A percentile compares a stretch with the other conserved stretches of the same genome.
Conservation (phyloP, 2,797 vertebrate genomes). For the Miichthys miiuy region DNA sequence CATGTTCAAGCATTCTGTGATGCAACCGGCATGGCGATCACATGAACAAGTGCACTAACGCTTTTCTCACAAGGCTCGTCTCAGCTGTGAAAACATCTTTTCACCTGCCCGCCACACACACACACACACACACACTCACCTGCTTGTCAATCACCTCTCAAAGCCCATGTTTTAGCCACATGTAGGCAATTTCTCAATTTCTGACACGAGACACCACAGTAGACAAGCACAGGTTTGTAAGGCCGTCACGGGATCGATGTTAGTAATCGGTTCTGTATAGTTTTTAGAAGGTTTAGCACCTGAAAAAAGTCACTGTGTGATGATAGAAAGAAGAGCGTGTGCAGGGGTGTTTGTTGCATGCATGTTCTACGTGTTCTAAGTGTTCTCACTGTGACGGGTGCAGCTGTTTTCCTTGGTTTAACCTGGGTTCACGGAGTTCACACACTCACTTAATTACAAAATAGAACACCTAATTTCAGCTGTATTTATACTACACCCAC, state of each 20-base stretch:
- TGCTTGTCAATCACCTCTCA: constrained; percentile 41
- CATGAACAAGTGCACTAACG: constrained; percentile 27
- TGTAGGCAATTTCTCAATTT: constrained; percentile 17
- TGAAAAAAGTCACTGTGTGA: background rate
- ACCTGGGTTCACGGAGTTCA: constrained; percentile 1
- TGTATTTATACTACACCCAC: constrained; percentile 23
- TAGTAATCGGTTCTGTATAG: constrained; percentile 17
- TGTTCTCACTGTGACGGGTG: background rate
- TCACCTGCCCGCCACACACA: constrained; percentile 44
- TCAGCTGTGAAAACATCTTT: constrained; percentile 78
- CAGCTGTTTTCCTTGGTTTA: constrained; percentile 16
- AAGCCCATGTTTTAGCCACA: constrained; percentile 4
- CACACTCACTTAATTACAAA: constrained; percentile 14
- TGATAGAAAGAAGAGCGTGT: background rate
- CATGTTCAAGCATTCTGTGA: no score
- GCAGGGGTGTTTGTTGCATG: background rate
- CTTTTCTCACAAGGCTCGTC: constrained; percentile 26
- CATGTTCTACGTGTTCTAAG: background rate
- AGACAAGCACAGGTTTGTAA: constrained; percentile 16
- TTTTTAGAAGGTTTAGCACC: constrained; percentile 8
- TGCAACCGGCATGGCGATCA: background rate
- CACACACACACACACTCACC: constrained; percentile 22
- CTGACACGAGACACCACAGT: constrained; percentile 30
- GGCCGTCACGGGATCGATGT: constrained; percentile 16
- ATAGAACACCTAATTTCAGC: constrained; percentile 13